Conservation (phyloP, 2,888 invertebrate species). For the Eugnorisma glareosa region DNA sequence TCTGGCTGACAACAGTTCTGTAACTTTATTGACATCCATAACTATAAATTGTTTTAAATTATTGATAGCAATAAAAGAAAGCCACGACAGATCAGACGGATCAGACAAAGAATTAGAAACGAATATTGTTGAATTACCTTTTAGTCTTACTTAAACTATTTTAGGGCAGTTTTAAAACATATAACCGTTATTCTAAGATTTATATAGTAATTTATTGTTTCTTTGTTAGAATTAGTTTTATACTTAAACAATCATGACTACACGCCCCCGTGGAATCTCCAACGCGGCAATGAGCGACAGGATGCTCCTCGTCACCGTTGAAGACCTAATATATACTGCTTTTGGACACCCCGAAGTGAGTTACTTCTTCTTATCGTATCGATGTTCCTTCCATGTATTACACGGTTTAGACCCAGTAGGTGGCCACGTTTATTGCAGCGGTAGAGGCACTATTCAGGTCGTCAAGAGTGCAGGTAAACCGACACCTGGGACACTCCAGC, state of each 20-base stretch:
- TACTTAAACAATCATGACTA: background rate
- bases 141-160: background rate
- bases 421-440: too few species aligned
- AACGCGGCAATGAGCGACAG: background rate
- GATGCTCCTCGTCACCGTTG: background rate
- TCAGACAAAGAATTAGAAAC: conserved; percentile 2
- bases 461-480: too few species aligned
- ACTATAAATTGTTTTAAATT: background rate
- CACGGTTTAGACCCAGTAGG: too few species aligned
- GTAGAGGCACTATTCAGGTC: too few species aligned
- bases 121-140: background rate
- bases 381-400: too few species aligned
- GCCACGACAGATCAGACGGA: background rate
- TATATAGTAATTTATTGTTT: conserved; percentile 2
- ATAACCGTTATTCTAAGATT: background rate
- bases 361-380: background rate
- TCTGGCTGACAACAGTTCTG: background rate
- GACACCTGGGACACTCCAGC: too few species aligned
- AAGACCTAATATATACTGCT: background rate
- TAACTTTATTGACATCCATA: background rate
- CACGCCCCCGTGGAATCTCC: too few species aligned
- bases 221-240: conserved; percentile 6
- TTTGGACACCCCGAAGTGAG: background rate
- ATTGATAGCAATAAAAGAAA: background rate
- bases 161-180: background rate